Conservation (phyloP, 1,140 invertebrate genomes). For the Tyrophagus putrescentiae region DNA sequence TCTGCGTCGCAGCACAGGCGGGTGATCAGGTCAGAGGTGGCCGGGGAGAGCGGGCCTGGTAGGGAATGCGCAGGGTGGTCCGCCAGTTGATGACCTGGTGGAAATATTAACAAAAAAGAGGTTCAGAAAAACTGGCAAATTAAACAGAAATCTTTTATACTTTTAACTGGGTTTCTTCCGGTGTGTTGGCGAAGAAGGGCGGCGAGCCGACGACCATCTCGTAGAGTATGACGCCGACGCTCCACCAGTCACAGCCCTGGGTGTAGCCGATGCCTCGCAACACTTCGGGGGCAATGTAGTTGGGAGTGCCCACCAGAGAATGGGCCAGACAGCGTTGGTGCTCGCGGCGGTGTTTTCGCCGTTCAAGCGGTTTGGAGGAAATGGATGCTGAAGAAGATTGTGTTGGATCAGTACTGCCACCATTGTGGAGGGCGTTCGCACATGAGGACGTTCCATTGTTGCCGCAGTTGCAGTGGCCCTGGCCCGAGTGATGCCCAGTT, state of each 20-base stretch:
- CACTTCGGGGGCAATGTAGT: conserved; percentile 97
- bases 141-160: too few species aligned
- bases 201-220: conserved; percentile 98
- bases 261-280: conserved; percentile 70
- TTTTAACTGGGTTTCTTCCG: conserved; percentile 91
- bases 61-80: conserved; percentile 68
- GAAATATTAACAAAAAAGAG: conserved; percentile 28
- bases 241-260: conserved; percentile 98
- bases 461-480: background rate
- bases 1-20: conserved; percentile 76
- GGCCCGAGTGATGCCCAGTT: too few species aligned
- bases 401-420: too few species aligned
- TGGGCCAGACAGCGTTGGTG: conserved; percentile 87
- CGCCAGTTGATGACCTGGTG: conserved; percentile 91
- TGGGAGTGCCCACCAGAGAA: conserved; percentile 89
- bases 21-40: conserved; percentile 78
- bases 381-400: too few species aligned
- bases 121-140: too few species aligned
- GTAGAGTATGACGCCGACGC: conserved; percentile 93
- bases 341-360: conserved; percentile 57
- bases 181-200: conserved; percentile 81
- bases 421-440: too few species aligned
- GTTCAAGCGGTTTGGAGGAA: conserved; percentile 70
- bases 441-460: background rate
- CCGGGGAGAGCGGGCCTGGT: conserved; percentile 48